Evolutionary conservation across 2,113 vertebrate genomes (phyloP).

Genomic region (Gobiocypris rarus): DNA sequence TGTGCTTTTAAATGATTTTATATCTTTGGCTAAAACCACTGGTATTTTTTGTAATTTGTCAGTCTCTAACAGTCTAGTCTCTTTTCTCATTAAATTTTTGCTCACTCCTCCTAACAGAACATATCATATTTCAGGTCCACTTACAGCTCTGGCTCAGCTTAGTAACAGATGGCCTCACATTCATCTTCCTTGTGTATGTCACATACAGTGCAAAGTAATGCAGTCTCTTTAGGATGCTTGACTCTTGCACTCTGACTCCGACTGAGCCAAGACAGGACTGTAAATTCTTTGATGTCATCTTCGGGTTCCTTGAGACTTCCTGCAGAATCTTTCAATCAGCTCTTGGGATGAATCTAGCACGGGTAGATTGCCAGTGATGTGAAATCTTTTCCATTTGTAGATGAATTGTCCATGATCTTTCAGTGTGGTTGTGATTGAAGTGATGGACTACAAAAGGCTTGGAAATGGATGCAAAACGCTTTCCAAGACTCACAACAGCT

Average conservation of each 20-base stretch:
- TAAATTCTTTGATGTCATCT: constrained; percentile 35
- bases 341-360: constrained; percentile 4
- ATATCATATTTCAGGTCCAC: constrained; percentile 30
- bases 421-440: background rate
- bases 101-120: constrained; percentile 17
- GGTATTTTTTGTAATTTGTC: constrained; percentile 11
- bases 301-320: constrained; percentile 4
- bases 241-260: constrained; percentile 12
- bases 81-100: constrained; percentile 22
- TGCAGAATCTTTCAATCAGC: constrained; percentile 32
- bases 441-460: constrained; percentile 12
- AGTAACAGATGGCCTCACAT: constrained; percentile 35
- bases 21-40: constrained; percentile 12
- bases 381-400: constrained; percentile 34
- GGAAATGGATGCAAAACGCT: background rate
- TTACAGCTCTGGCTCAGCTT: constrained; percentile 15
- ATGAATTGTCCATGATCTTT: constrained; percentile 31
- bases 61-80: background rate
- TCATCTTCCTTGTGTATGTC: constrained; percentile 11
- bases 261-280: constrained; percentile 20
- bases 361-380: constrained; percentile 30
- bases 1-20: background rate
- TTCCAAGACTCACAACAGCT: background rate
- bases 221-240: constrained; percentile 27
- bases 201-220: constrained; percentile 26